Evolutionary conservation across 2,888 invertebrate species (phyloP).

Genomic region (Ormyrus thymus): DNA sequence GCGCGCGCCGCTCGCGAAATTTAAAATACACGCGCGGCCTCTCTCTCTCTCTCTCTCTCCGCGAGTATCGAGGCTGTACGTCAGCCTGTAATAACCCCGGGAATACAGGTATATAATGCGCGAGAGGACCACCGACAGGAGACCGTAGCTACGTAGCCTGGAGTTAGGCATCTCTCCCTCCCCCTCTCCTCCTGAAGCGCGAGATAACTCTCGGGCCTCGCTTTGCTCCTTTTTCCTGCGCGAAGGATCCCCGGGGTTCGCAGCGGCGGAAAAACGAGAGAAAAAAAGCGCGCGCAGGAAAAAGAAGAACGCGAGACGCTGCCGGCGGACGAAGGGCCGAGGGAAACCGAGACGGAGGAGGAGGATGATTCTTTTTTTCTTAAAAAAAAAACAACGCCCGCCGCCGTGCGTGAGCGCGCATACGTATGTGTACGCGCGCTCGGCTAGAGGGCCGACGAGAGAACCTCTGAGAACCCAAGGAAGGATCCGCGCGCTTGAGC

Average conservation of each 20-base stretch:
- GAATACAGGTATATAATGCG: slow-evolving; percentile 1
- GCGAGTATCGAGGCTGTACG: background rate
- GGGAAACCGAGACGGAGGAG: slow-evolving; percentile 26
- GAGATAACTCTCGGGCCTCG: background rate
- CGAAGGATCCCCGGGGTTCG: slow-evolving; percentile 62
- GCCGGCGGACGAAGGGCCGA: slow-evolving; percentile 6
- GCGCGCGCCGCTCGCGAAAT: no score
- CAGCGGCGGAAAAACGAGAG: slow-evolving; percentile 56
- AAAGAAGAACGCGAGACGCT: slow-evolving; percentile 54
- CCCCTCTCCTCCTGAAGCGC: no score
- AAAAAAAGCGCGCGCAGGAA: slow-evolving; percentile 39
- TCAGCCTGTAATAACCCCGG: slow-evolving; percentile 6
- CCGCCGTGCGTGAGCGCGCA: background rate
- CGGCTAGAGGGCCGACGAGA: background rate
- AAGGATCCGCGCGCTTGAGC: slow-evolving; percentile 55
- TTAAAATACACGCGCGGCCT: background rate
- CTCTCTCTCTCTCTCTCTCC: background rate
- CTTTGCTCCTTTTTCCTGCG: slow-evolving; percentile 4
- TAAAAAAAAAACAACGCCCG: no score
- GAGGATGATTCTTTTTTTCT: background rate
- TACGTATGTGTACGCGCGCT: slow-evolving; percentile 19
- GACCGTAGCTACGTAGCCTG: slow-evolving; percentile 28
- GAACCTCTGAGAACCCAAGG: slow-evolving; percentile 38
- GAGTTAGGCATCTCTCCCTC: slow-evolving; percentile 52
- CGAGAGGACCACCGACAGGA: slow-evolving; percentile 24